Evolutionary conservation across 2,113 vertebrate species (phyloP).

Genomic region (Paradoxurus hermaphroditus): DNA sequence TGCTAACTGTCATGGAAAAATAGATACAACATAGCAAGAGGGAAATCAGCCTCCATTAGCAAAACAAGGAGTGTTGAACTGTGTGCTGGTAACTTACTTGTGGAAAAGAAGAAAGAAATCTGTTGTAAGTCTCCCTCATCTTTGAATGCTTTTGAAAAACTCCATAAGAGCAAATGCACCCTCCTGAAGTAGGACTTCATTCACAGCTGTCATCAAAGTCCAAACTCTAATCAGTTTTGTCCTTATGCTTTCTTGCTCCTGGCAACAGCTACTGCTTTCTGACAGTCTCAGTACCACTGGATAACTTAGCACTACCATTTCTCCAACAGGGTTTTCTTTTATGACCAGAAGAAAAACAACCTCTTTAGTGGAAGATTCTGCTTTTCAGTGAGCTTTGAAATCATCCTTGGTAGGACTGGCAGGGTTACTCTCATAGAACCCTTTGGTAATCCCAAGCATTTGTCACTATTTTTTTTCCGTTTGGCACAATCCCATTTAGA

Average conservation of each 20-base stretch:
- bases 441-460: background rate
- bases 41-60: background rate
- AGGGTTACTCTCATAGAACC: background rate
- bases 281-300: background rate
- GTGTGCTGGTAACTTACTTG: background rate
- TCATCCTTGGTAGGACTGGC: background rate
- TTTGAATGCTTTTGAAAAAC: rapidly evolving
- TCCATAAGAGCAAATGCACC: rapidly evolving
- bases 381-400: conserved; percentile 49
- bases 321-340: background rate
- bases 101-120: background rate
- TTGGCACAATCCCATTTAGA: no score
- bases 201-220: background rate
- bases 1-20: background rate
- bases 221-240: background rate
- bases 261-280: background rate
- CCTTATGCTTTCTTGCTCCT: background rate
- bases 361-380: background rate
- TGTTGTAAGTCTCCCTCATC: background rate
- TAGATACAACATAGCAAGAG: background rate
- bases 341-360: background rate
- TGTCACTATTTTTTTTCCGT: no score
- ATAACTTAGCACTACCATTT: background rate
- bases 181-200: background rate
- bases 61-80: background rate